Base-by-base conservation (phyloP, 2,113 vertebrate species). In the Micronycteris hirsuta region DNA sequence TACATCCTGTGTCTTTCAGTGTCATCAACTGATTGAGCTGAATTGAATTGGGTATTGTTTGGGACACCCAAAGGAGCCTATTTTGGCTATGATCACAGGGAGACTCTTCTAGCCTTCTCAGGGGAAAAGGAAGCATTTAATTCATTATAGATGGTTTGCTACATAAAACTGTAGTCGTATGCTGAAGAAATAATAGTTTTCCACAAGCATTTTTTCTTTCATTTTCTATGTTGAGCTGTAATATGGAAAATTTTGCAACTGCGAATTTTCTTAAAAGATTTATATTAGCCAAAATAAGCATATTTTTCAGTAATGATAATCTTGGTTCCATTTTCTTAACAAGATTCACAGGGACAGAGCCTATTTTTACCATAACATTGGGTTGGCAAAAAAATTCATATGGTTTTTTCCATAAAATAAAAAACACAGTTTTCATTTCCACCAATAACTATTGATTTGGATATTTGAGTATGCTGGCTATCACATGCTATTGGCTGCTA, bases 211-310 rank as follows among this genome's bases (percentile, higher is more conserved):
- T 17, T 45, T 95, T 63, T 78, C 83, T 81, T 38, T 52, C 41
- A 82, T 80, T 43, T 33, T 85, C 81, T 96, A 81, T 74, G 95
- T 93, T 94, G 90, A 97, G 77, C 49, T 86, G 3, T 56, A 41
- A 93, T 63, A 70, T 45, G 91, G 71, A 94, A 96, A 96, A 45
- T 22, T 83, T 89, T 90, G 15, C 19, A 92, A 54, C 45, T 74
- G 47, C 45, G 88, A 28, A 81, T 93, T 93, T 95, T 92, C 67
- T 71, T 83, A 78, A 94, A 94, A 41, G 8, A 31, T 43, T 73
- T 86, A 86, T 74, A 2, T 68, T 83, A 74, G n/a, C 61, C 56
- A 95, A 92, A 91, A 89, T 86, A 92, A 90, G 14, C 54, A 76
- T n/a, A 38, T 89, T n/a, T 92, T 90, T 96, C 86, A 89, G 67